These are phyloP conservation scores for Phocides pigmalion DNA, from an alignment of 1,140 invertebrate species.

Conservation along the genomic window DNA sequence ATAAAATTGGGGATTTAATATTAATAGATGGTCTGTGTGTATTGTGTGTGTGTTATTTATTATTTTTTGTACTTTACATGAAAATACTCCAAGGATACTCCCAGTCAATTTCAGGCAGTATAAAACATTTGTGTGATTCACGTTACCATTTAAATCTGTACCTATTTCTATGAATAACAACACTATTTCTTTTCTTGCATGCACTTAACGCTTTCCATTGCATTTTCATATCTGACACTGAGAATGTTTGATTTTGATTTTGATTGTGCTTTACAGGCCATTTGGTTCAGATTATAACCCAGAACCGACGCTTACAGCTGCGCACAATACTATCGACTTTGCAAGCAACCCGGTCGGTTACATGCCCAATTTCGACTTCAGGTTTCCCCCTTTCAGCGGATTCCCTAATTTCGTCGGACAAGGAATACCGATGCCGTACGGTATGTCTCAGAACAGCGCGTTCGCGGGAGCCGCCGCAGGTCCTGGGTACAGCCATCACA, in stretches of 20 bases:
- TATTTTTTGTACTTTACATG: no score
- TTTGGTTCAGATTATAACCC: slow-evolving; percentile 69
- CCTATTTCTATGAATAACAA: slow-evolving; percentile 14
- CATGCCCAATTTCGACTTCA: slow-evolving; percentile 63
- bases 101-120: no score
- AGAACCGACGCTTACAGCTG: slow-evolving; percentile 59
- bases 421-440: slow-evolving; percentile 35
- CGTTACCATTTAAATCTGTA: neutral
- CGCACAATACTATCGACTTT: slow-evolving; percentile 71
- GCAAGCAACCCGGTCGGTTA: slow-evolving; percentile 68
- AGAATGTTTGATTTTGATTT: slow-evolving; percentile 37
- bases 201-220: slow-evolving; percentile 13
- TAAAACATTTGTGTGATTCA: neutral
- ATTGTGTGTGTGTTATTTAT: no score
- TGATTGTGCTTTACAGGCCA: slow-evolving; percentile 64
- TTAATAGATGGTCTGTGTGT: no score
- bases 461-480: slow-evolving; percentile 66
- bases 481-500: slow-evolving; percentile 82
- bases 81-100: no score
- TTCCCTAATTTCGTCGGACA: slow-evolving; percentile 49
- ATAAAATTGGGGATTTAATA: no score
- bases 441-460: slow-evolving; percentile 54
- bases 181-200: slow-evolving; percentile 22
- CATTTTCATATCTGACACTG: slow-evolving; percentile 3
- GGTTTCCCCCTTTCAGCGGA: slow-evolving; percentile 55